Conservation (phyloP, 2,797 vertebrate genomes). For the Falco columbarius region DNA sequence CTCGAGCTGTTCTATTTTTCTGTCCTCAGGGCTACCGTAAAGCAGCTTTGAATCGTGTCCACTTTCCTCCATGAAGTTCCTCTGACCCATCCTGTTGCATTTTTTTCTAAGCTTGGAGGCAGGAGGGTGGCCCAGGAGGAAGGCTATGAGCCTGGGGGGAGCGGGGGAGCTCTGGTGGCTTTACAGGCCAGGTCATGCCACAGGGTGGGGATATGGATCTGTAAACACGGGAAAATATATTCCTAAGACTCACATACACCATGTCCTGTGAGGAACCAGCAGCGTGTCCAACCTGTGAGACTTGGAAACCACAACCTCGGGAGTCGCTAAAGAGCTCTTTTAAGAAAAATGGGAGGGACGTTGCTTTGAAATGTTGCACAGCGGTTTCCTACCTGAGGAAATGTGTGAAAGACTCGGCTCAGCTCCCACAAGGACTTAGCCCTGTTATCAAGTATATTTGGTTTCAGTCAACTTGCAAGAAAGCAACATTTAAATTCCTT, state of each 20-base stretch:
- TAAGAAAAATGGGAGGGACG: slow-evolving; percentile 15
- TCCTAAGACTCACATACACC: neutral
- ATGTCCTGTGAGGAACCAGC: slow-evolving; percentile 35
- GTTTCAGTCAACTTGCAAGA: slow-evolving; percentile 42
- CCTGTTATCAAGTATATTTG: slow-evolving; percentile 57
- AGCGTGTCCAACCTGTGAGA: neutral
- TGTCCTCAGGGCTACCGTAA: neutral
- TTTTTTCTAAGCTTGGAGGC: neutral
- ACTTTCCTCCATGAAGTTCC: neutral
- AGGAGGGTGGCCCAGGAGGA: neutral
- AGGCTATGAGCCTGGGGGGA: neutral
- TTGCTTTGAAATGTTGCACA: slow-evolving; percentile 40
- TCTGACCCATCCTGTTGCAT: neutral
- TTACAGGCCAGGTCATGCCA: slow-evolving; percentile 70
- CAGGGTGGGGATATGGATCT: slow-evolving; percentile 85
- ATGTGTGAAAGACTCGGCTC: slow-evolving; percentile 38
- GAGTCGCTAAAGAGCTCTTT: slow-evolving; percentile 65
- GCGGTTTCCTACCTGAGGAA: slow-evolving; percentile 67
- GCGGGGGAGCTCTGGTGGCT: neutral
- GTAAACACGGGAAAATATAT: slow-evolving; percentile 64
- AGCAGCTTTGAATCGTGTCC: neutral
- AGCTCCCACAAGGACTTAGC: slow-evolving; percentile 1
- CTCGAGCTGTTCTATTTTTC: neutral
- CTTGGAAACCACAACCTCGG: slow-evolving; percentile 50
- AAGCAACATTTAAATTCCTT: slow-evolving; percentile 2